Conservation (phyloP, 2,797 vertebrate genomes). For the Sebastiscus albofasciatus region DNA sequence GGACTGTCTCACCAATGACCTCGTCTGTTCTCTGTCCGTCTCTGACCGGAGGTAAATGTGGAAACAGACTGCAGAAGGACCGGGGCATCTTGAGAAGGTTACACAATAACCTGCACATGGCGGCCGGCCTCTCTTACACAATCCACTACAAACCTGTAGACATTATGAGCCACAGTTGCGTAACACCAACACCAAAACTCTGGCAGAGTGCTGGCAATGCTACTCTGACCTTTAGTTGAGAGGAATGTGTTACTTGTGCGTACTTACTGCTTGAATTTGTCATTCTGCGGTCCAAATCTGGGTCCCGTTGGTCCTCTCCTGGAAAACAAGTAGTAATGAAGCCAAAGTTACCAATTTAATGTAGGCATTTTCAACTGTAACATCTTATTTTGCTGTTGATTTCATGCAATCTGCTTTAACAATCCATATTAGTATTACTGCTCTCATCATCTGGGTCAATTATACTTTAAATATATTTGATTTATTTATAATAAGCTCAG, state of each 20-base stretch:
- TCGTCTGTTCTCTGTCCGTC: slow-evolving; percentile 48
- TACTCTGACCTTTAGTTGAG: slow-evolving; percentile 26
- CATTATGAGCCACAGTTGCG: slow-evolving; percentile 49
- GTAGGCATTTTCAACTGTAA: neutral
- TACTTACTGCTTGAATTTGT: slow-evolving; percentile 98
- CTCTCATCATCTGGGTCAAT: neutral
- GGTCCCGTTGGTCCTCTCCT: slow-evolving; percentile 96
- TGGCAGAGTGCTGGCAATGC: neutral
- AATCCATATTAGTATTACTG: neutral
- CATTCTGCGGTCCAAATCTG: slow-evolving; percentile 94
- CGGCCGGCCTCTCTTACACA: slow-evolving; percentile 40
- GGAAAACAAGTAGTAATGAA: slow-evolving; percentile 41
- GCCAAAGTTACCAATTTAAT: neutral
- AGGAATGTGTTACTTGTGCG: slow-evolving; percentile 14
- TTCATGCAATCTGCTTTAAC: neutral
- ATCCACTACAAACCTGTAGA: slow-evolving; percentile 59
- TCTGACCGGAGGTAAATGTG: slow-evolving; percentile 22
- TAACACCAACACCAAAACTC: slow-evolving; percentile 58
- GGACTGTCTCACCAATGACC: slow-evolving; percentile 58
- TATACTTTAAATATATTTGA: neutral
- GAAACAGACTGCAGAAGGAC: slow-evolving; percentile 29
- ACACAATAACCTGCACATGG: slow-evolving; percentile 49
- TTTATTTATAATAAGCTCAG: neutral
- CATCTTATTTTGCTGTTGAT: neutral
- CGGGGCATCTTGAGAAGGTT: slow-evolving; percentile 37